Evolutionary conservation across 2,888 invertebrate species (phyloP), one percentile per base, ranked within the genome.

Genomic region (Oligia fasciuncula): DNA sequence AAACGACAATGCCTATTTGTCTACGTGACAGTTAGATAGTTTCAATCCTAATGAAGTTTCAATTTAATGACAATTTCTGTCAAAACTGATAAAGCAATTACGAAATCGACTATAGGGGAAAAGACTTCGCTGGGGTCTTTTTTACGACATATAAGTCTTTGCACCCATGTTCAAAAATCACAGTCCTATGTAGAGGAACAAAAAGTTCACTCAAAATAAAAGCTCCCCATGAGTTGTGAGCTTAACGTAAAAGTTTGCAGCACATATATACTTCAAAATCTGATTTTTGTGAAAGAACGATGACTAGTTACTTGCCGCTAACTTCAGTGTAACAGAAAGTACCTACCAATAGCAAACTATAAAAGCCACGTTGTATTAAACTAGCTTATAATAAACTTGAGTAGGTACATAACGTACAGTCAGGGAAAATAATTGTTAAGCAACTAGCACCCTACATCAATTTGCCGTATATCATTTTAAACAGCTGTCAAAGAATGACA

Each of bases 221-320:
- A 49, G 54, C 40, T 57, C 29, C 35, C 40, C 14, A n/a, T 51
- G 49, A 66, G 69, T 60, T 60, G 35, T 66, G 43, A 43, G 29
- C 40, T 63, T 54, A 62, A 63, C 23, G 23, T 19, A 43, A 63
- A 81, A 68, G 35, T 73, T 77, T 72, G 29, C 57, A 68, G 62
- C 14, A 35, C 60, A 76, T 70, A 35, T 62, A 80, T 66, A 76
- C 70, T 66, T 76, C 51, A 66, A 80, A 79, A 67, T 60, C 57
- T 9, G 23, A 67, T 51, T 73, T 46, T 69, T 35, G 54, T 35
- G 46, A 63, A 68, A 72, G 14, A n/a, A 14, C 17, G 19, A n/a
- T 46, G n/a, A 63, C 62, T 67, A 46, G 46, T 62, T 54, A 54
- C 60, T 63, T 80, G 54, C n/a, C 35, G 51, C 54, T n/a, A 40